A percentile compares a stretch with the other conserved stretches of the same genome.
phyloP scores from a whole-genome alignment of 2,888 invertebrate species.

The Cryptocephalus primarius region DNA sequence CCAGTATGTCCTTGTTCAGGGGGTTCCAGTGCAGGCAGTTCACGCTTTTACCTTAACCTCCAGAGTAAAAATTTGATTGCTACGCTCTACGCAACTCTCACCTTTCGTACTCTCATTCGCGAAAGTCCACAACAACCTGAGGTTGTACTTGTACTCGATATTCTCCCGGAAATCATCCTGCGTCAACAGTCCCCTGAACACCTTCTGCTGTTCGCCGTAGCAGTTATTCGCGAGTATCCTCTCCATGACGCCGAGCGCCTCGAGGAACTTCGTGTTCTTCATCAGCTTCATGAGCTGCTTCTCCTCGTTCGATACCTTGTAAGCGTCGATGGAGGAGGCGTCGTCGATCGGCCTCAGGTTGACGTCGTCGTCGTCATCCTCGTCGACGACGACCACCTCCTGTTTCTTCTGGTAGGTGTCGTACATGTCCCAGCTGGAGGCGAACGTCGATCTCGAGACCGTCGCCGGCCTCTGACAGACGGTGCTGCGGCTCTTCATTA shows the following conservation, averaged over 20 bases:
- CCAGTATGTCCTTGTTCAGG: slow-evolving; percentile 57
- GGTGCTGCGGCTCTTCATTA: slow-evolving; percentile 55
- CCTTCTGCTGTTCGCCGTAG: slow-evolving; percentile 55
- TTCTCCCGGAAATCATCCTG: slow-evolving; percentile 50
- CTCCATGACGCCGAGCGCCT: slow-evolving; percentile 55
- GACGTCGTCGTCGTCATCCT: slow-evolving; percentile 17
- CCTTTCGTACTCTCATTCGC: slow-evolving; percentile 40
- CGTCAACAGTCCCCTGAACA: slow-evolving; percentile 52
- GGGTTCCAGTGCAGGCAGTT: slow-evolving; percentile 56
- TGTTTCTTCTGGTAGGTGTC: slow-evolving; percentile 48
- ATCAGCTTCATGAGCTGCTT: slow-evolving; percentile 30
- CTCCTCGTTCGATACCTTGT: slow-evolving; percentile 25
- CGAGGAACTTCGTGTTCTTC: slow-evolving; percentile 40
- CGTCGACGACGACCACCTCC: slow-evolving; percentile 11
- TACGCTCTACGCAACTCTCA: too few species aligned
- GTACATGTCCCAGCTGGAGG: slow-evolving; percentile 68
- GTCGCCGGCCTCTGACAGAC: slow-evolving; percentile 34
- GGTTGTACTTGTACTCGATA: slow-evolving; percentile 53
- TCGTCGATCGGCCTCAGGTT: slow-evolving; percentile 18
- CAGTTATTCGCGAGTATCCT: slow-evolving; percentile 61
- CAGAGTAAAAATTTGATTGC: neutral
- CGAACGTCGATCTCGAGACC: slow-evolving; percentile 46
- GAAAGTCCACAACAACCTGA: slow-evolving; percentile 59
- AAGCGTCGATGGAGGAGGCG: slow-evolving; percentile 21
- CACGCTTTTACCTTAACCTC: slow-evolving; percentile 42